Evolutionary conservation across 2,113 vertebrate species (phyloP).

Genomic region (Nycticebus coucang): DNA sequence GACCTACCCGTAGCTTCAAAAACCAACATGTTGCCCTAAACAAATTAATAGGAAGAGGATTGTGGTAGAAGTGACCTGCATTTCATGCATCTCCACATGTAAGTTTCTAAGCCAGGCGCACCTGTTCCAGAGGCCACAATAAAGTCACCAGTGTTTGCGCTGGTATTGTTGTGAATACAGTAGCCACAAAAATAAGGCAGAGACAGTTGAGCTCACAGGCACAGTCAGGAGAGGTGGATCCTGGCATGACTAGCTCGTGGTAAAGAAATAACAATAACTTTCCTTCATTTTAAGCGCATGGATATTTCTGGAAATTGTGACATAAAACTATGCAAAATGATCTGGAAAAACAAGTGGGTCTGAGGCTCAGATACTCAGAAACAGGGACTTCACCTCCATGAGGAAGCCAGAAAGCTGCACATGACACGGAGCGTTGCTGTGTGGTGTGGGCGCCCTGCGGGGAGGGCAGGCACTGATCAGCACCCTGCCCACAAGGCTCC

Average conservation of each 20-base stretch:
- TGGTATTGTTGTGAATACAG: background rate
- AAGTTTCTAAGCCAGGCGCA: background rate
- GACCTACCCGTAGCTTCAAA: background rate
- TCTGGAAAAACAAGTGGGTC: background rate
- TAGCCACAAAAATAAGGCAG: no score
- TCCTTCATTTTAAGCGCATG: background rate
- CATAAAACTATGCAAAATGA: background rate
- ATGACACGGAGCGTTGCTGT: fast-evolving
- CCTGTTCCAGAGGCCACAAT: fast-evolving
- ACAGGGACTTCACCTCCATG: background rate
- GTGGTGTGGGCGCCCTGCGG: fast-evolving
- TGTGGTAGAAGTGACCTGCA: fast-evolving
- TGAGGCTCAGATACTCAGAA: background rate
- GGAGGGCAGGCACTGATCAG: background rate
- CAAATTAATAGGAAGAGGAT: background rate
- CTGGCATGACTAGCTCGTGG: background rate
- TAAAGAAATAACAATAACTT: background rate
- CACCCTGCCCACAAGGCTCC: fast-evolving
- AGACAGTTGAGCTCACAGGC: background rate
- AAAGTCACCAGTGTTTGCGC: fast-evolving
- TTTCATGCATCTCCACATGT: fast-evolving
- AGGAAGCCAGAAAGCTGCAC: fast-evolving
- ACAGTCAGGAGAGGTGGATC: background rate
- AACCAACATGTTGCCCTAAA: fast-evolving
- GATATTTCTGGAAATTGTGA: background rate